A percentile compares a stretch with the other conserved stretches of the same genome.
phyloP scores from a whole-genome alignment of 2,888 invertebrate species.

The Coecobrya sp. region DNA sequence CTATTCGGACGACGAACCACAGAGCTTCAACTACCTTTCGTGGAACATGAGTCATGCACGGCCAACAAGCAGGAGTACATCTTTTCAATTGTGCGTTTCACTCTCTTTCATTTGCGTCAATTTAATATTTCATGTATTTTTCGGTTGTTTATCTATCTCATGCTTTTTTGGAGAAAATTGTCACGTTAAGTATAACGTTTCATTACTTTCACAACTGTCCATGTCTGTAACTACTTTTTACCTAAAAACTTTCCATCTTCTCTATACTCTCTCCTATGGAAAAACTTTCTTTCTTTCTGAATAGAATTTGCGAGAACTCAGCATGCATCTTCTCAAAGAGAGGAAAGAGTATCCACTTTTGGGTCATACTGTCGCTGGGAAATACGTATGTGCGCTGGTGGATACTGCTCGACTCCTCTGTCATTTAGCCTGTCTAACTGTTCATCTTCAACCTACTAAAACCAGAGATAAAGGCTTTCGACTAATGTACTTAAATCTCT shows the following conservation, averaged over 20 bases:
- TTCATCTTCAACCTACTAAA: constrained; percentile 91
- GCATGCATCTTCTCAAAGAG: constrained; percentile 93
- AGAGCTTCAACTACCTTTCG: constrained; percentile 91
- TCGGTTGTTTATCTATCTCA: background rate
- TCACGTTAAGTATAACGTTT: too few relatives aligned
- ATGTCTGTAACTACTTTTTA: too few relatives aligned
- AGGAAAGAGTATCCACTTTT: constrained; percentile 89
- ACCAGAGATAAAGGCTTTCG: constrained; percentile 93
- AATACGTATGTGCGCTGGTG: constrained; percentile 94
- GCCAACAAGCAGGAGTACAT: constrained; percentile 96
- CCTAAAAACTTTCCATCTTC: background rate
- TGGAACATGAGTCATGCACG: constrained; percentile 94
- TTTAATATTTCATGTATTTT: too few relatives aligned
- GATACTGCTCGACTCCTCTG: constrained; percentile 94
- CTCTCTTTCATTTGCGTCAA: background rate
- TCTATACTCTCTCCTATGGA: constrained; percentile 7
- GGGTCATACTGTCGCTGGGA: constrained; percentile 94
- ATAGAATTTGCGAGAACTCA: constrained; percentile 95
- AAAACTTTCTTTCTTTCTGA: constrained; percentile 78
- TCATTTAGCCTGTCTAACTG: constrained; percentile 92
- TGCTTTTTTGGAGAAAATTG: too few relatives aligned
- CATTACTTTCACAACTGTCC: too few relatives aligned
- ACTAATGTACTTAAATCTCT: constrained; percentile 94
- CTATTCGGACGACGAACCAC: constrained; percentile 88
- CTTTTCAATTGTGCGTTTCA: constrained; percentile 93